Base-by-base conservation (phyloP, 2,888 invertebrate genomes). In the Latheticus oryzae region DNA sequence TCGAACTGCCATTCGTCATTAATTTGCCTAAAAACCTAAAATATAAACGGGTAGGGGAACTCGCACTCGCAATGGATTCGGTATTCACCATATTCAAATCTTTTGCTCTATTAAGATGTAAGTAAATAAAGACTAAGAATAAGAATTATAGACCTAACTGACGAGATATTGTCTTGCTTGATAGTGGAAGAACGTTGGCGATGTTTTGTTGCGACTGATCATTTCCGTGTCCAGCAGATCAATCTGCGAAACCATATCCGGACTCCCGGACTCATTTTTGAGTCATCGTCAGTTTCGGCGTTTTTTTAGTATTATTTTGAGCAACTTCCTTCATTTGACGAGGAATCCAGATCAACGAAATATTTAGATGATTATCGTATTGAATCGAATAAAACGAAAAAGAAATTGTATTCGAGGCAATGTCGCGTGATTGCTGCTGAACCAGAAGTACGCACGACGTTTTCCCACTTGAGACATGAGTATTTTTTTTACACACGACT, bases 251-350 rank as follows among this genome's bases (percentile, higher is more conserved):
- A 40, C 33, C 40, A 33, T 37, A 37, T 61, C 61, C 54, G 57
- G 58, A 58, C 63, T 61, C 63, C 58, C 56, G 55, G 61, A 63
- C 61, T 63, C 63, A 56, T 16, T 50, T 32, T 26, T 45, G 60
- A 63, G 61, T 60, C 61, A 28, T 23, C 53, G 50, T 59, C 57
- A 58, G 32, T 60, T 60, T 60, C 51, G 60, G 55, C 56, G 52
- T 52, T 40, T n/a, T n/a, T n/a, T 42, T 52, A 35, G 32, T 61
- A 63, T 62, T 69, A 65, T 65, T n/a, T 73, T 74, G 72, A 74
- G 74, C 75, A 74, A 74, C 74, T 74, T 75, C 75, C 73, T 68
- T 67, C 40, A 55, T 62, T 61, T 51, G 61, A 66, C 65, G 60
- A 64, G 63, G 69, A 60, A 63, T 61, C 58, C 55, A 54, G 57